Conservation (phyloP, 2,888 invertebrate species). For the Harmothoe impar region DNA sequence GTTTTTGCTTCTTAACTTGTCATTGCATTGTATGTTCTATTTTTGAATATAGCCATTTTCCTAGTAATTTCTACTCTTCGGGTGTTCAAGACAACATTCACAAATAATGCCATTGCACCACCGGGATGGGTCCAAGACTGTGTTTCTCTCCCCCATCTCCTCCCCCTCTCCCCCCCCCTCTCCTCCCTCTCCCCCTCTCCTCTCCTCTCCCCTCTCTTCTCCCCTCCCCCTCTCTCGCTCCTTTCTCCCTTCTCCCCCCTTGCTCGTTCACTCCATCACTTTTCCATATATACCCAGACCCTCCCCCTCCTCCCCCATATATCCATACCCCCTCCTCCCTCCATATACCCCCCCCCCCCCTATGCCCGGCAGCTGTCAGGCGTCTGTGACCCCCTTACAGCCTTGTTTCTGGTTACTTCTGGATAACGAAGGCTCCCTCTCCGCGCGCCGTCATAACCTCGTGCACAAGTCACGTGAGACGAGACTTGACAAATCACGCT, state of each 20-base stretch:
- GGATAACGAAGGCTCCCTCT: background rate
- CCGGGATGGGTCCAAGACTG: too few relatives aligned
- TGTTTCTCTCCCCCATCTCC: too few relatives aligned
- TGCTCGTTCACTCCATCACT: background rate
- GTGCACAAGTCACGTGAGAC: constrained; percentile 29
- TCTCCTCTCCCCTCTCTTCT: too few relatives aligned
- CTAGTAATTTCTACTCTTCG: too few relatives aligned
- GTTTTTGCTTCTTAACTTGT: too few relatives aligned
- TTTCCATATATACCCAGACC: too few relatives aligned
- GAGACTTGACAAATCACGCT: background rate
- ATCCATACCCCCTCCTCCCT: background rate
- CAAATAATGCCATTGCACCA: too few relatives aligned
- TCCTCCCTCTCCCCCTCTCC: too few relatives aligned
- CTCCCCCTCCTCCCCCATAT: background rate
- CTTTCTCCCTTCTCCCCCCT: background rate
- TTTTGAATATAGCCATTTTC: too few relatives aligned
- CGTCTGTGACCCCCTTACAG: constrained; percentile 1
- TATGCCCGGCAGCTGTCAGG: background rate
- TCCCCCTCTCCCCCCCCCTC: too few relatives aligned
- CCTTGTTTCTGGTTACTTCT: background rate
- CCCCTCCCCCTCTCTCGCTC: background rate
- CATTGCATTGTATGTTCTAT: too few relatives aligned
- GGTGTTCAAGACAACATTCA: too few relatives aligned
- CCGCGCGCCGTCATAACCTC: constrained; percentile 17
- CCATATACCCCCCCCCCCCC: background rate